Percentiles rank a stretch among this genome's conserved stretches.
Conservation (phyloP, 2,797 vertebrate genomes). For the Tolypeutes matacus region DNA sequence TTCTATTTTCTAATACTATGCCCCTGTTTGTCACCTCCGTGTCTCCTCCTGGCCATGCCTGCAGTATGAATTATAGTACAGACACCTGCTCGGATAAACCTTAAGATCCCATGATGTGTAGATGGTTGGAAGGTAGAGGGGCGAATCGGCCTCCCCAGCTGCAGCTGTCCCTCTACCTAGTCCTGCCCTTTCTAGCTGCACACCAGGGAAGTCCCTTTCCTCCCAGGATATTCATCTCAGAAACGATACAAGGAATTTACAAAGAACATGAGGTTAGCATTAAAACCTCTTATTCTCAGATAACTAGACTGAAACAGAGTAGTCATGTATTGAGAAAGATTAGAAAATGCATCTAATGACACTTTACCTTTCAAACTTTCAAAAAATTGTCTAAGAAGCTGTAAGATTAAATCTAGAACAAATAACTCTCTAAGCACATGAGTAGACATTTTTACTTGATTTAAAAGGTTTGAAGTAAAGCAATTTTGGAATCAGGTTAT, state of each 20-base stretch:
- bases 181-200: not conserved
- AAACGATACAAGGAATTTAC: rapidly evolving
- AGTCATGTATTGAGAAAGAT: not conserved
- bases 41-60: rapidly evolving
- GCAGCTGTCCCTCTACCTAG: rapidly evolving
- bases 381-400: not conserved
- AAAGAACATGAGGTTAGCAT: not conserved
- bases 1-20: rapidly evolving
- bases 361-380: not conserved
- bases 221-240: not conserved
- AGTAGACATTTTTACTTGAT: not conserved
- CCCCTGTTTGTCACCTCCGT: rapidly evolving
- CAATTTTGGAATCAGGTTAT: not conserved
- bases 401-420: constrained; percentile 60
- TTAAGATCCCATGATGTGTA: rapidly evolving
- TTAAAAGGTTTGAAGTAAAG: not conserved
- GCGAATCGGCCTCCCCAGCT: rapidly evolving
- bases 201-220: not conserved
- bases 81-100: rapidly evolving
- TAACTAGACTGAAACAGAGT: not conserved
- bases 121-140: rapidly evolving
- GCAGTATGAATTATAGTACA: rapidly evolving
- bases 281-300: not conserved
- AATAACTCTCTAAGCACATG: not conserved
- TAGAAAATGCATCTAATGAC: not conserved